Evolutionary conservation across 2,888 invertebrate genomes (phyloP).

Genomic region (Leptothorax acervorum): DNA sequence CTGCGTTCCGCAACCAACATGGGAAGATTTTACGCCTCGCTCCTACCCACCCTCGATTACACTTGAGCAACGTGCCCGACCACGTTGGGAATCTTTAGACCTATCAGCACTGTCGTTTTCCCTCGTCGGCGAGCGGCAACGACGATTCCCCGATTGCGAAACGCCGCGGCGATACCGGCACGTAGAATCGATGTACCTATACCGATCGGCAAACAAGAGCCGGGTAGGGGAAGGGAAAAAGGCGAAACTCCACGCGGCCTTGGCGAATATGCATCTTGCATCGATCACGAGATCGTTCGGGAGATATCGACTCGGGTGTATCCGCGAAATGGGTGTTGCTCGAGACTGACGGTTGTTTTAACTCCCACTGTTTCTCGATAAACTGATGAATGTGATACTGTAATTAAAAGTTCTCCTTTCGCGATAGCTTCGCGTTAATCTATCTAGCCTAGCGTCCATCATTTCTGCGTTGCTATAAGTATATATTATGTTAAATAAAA

Average conservation of each 20-base stretch:
- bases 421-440: background rate
- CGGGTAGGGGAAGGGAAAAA: background rate
- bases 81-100: conserved; percentile 21
- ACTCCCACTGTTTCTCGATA: background rate
- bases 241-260: conserved; percentile 32
- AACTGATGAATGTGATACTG: background rate
- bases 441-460: background rate
- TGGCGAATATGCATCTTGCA: conserved; percentile 34
- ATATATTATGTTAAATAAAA: background rate
- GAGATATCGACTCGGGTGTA: conserved; percentile 17
- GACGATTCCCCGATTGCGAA: conserved; percentile 31
- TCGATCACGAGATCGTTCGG: conserved; percentile 23
- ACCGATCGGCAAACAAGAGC: conserved; percentile 15
- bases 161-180: background rate
- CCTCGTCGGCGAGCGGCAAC: conserved; percentile 6
- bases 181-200: background rate
- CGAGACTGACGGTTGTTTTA: background rate
- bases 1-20: background rate
- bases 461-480: too few relatives aligned
- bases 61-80: background rate
- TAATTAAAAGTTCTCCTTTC: background rate
- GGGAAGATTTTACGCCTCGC: conserved; percentile 16
- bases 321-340: conserved; percentile 12
- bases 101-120: conserved; percentile 19
- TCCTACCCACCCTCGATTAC: conserved; percentile 4